These are phyloP conservation scores for Cyanoderma ruficeps DNA, from an alignment of 2,113 vertebrate genomes.

Conservation along the genomic window DNA sequence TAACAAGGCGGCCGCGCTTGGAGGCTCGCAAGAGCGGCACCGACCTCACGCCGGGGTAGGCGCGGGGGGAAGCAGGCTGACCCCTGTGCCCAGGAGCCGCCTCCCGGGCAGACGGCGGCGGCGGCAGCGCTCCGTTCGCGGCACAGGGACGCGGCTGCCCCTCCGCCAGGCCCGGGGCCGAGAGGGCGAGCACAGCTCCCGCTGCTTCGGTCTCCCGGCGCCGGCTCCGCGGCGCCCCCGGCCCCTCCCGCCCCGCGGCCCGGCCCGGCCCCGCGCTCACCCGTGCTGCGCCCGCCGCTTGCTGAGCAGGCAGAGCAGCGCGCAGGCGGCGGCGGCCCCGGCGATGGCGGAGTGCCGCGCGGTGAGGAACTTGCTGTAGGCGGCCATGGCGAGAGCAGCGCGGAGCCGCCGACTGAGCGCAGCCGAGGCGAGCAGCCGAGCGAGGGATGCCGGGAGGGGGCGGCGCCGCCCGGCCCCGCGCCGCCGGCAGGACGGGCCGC, in stretches of 20 bases:
- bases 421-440: background rate
- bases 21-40: background rate
- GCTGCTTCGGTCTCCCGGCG: background rate
- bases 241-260: background rate
- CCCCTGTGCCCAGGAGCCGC: background rate
- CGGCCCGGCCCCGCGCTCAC: background rate
- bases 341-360: constrained; percentile 85
- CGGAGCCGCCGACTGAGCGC: background rate
- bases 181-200: background rate
- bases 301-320: constrained; percentile 81
- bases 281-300: constrained; percentile 62
- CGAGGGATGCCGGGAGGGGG: constrained; percentile 56
- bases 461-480: background rate
- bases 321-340: constrained; percentile 79
- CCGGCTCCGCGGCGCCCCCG: background rate
- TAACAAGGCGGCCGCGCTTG: rapidly evolving
- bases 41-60: no score
- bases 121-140: background rate
- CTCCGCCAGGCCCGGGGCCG: background rate
- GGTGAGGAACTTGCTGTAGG: constrained; percentile 89
- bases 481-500: background rate
- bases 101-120: no score
- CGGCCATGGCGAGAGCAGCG: constrained; percentile 79
- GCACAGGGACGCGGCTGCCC: background rate
- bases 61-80: background rate